phyloP scores from a whole-genome alignment of 1,140 invertebrate species.

The Brachionus sp. region DNA sequence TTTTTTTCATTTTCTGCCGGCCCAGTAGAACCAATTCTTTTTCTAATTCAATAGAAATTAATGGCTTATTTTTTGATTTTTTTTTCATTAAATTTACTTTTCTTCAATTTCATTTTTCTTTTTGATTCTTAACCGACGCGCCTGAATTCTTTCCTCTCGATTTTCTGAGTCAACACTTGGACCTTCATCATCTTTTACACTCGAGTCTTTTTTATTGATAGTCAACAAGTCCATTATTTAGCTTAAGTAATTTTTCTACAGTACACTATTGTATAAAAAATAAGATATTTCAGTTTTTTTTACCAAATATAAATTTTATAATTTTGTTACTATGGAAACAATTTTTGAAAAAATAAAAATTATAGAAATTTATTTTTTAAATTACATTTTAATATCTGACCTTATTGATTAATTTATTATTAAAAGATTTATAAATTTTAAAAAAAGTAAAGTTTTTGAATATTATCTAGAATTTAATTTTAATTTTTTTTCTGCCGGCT shows the following conservation, averaged over 20 bases:
- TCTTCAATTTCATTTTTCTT: constrained; percentile 53
- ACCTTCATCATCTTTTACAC: constrained; percentile 55
- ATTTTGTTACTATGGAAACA: constrained; percentile 3
- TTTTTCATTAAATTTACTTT: constrained; percentile 47
- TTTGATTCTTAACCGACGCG: constrained; percentile 53
- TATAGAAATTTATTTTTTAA: neutral
- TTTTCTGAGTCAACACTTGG: constrained; percentile 56
- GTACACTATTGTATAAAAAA: neutral
- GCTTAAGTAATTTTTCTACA: neutral
- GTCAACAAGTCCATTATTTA: constrained; percentile 44
- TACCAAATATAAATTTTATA: neutral
- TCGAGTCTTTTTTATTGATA: constrained; percentile 30
- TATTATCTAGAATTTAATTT: constrained; percentile 26
- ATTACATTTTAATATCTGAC: neutral
- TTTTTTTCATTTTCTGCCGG: constrained; percentile 49
- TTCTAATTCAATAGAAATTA: constrained; percentile 7
- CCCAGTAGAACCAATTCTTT: neutral
- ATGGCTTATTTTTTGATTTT: neutral
- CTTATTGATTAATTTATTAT: neutral
- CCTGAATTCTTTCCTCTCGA: constrained; percentile 56
- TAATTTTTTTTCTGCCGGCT: constrained; percentile 44
- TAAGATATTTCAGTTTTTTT: neutral
- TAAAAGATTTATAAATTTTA: neutral
- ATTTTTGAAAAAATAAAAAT: neutral
- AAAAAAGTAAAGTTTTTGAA: neutral